Percentiles rank a stretch among this genome's conserved stretches.
These are phyloP conservation scores for Carduelis carduelis DNA, from an alignment of 2,797 vertebrate genomes.

Conservation along the genomic window DNA sequence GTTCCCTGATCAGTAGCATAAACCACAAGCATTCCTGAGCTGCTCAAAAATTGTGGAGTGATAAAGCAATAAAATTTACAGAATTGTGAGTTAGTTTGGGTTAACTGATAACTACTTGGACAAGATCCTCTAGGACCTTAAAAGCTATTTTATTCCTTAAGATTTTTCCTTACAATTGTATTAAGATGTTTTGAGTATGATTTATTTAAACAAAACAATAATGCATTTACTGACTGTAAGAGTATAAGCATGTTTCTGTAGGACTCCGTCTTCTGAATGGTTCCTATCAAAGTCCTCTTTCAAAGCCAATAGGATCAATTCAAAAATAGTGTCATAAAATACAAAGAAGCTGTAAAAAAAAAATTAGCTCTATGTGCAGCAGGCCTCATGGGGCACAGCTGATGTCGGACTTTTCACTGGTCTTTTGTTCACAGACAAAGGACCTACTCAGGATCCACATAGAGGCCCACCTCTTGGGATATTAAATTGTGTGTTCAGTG, in stretches of 20 bases:
- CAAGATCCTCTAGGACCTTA: neutral
- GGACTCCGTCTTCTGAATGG: neutral
- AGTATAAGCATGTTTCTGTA: neutral
- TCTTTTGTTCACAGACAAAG: neutral
- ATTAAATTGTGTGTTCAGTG: neutral
- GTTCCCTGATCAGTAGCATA: neutral
- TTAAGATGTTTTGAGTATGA: neutral
- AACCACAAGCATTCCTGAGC: neutral
- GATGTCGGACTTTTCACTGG: neutral
- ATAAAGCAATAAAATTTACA: neutral
- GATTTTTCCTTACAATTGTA: neutral
- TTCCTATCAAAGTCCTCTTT: neutral
- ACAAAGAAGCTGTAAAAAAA: neutral
- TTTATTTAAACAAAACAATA: neutral
- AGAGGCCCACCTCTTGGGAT: neutral
- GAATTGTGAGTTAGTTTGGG: neutral
- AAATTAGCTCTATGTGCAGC: neutral
- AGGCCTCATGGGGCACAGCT: neutral
- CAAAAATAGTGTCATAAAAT: neutral
- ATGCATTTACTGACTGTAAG: neutral
- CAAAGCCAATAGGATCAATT: neutral
- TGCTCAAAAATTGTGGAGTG: rapidly evolving
- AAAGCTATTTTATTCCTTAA: neutral
- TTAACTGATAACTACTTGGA: neutral
- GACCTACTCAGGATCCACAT: neutral